Conservation (phyloP, 2,888 invertebrate genomes). For the Apamea anceps region DNA sequence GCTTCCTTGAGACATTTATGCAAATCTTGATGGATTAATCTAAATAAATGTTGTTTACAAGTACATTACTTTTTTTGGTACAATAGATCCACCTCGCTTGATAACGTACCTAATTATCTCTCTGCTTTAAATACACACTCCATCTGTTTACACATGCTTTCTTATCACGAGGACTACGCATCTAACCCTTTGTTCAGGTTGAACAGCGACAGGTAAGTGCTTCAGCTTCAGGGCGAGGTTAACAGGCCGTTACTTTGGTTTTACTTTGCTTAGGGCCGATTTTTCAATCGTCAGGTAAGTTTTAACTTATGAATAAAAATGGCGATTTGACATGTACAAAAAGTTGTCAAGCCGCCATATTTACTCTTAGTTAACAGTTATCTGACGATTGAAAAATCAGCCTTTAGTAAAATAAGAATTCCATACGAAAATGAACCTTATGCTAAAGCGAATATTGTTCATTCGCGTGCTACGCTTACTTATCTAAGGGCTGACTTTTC, state of each 20-base stretch:
- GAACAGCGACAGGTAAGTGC: conserved; percentile 47
- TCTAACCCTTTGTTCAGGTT: conserved; percentile 38
- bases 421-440: not conserved
- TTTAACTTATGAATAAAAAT: not conserved
- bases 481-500: too few relatives aligned
- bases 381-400: not conserved
- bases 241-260: not conserved
- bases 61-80: conserved; percentile 44
- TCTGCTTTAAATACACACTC: conserved; percentile 27
- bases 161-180: conserved; percentile 45
- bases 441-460: not conserved
- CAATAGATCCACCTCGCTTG: conserved; percentile 41
- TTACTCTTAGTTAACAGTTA: not conserved
- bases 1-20: conserved; percentile 31
- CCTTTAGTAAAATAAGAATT: not conserved
- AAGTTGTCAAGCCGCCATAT: not conserved
- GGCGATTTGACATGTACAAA: not conserved
- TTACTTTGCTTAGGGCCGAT: not conserved
- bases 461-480: not conserved
- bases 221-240: conserved; percentile 8
- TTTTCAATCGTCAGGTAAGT: not conserved
- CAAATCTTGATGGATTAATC: conserved; percentile 17
- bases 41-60: conserved; percentile 50
- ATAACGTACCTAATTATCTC: not conserved
- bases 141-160: conserved; percentile 44